Evolutionary conservation across 37 sponge, comb jelly and placozoan species (phyloP), one percentile per base, ranked within the genome.

Genomic region (Beroe forskalii): DNA sequence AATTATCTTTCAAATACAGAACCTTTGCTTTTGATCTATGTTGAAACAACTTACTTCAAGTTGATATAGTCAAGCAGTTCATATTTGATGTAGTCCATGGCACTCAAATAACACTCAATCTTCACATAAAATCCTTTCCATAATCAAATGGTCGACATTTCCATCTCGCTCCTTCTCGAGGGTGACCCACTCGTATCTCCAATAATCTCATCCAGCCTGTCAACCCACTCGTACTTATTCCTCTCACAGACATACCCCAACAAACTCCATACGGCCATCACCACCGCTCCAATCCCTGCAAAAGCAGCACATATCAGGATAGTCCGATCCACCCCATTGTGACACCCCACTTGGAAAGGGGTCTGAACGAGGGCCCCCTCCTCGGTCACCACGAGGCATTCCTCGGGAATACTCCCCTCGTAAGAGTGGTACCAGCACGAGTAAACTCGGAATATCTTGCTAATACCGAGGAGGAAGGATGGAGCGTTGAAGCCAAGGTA

Each of bases 331-430:
- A 48, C 12, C 12, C 6, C 55, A 12, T 48, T 48, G 55, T 48
- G 55, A 17, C 72, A 69, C 4, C 72, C 72, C 9, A 9, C 35
- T 35, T 14, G 27, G 38, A 69, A 69, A 3, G 72, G 72, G 2
- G 72, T 69, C 17, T 69, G 72, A 0, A 69, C 32, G 33, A 69
- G 32, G 2, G 72, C 72, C 32, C 72, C 72, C 39, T 69, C 72
- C 36, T 69, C 38, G 12, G 55, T 48, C 1, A 69, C 72, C 32
- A 14, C 19, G 20, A 69, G 72, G 32, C 72, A 69, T 6, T 32
- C 72, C 17, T 14, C 38, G 6, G 72, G 37, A 69, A 69, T 69
- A 2, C 12, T 32, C 9, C 72, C 72, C 9, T 32, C 32, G 35
- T 35, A 69, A 17, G 72, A 27, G 1, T 69, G 72, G 33, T 35